Conservation (phyloP, 2,888 invertebrate species). For the Chymomyza procnemis region DNA sequence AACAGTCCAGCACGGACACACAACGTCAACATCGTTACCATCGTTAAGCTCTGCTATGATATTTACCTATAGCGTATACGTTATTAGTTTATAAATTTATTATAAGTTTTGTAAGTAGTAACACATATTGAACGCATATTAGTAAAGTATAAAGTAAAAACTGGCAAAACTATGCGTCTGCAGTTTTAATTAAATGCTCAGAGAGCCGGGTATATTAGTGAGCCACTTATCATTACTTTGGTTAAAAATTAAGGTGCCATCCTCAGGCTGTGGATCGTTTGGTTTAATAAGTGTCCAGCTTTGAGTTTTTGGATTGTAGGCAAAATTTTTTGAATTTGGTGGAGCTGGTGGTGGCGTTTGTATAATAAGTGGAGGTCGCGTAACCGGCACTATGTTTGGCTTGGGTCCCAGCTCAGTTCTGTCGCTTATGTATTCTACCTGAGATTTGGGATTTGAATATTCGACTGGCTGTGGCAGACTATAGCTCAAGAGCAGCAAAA, state of each 20-base stretch:
- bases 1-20: constrained; percentile 35
- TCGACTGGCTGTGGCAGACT: constrained; percentile 32
- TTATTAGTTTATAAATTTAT: constrained; percentile 1
- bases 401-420: constrained; percentile 32
- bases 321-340: constrained; percentile 67
- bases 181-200: not conserved
- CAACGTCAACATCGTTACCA: constrained; percentile 46
- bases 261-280: constrained; percentile 61
- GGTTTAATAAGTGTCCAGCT: constrained; percentile 66
- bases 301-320: constrained; percentile 59
- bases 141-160: constrained; percentile 13
- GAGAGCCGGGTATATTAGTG: constrained; percentile 48
- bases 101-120: not conserved
- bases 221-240: constrained; percentile 76
- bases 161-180: constrained; percentile 1
- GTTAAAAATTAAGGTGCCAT: constrained; percentile 72
- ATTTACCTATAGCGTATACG: not conserved
- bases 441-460: constrained; percentile 66
- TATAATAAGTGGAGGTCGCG: constrained; percentile 50
- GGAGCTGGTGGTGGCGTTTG: constrained; percentile 62
- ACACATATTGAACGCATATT: not conserved
- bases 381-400: constrained; percentile 55
- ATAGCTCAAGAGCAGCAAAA: constrained; percentile 17
- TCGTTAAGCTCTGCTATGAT: constrained; percentile 29
- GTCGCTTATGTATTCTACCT: constrained; percentile 73